These are phyloP conservation scores for Drosophila ohnishii DNA, from an alignment of 1,140 invertebrate species.

Conservation along the genomic window DNA sequence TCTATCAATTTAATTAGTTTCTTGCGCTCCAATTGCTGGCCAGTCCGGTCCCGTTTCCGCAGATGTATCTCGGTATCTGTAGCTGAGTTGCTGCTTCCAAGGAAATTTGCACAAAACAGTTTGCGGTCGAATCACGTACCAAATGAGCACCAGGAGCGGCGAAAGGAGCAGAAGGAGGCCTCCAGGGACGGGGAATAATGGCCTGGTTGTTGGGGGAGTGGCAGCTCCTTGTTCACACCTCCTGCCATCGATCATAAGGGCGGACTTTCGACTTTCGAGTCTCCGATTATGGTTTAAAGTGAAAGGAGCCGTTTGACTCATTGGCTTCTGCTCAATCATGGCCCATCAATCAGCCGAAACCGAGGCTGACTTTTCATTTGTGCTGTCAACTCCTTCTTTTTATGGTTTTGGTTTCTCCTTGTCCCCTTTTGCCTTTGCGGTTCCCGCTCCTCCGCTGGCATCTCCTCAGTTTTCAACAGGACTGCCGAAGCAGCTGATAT, in stretches of 20 bases:
- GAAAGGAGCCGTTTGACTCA: conserved; percentile 58
- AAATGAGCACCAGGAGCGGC: conserved; percentile 49
- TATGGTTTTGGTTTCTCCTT: conserved; percentile 5
- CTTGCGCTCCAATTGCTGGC: conserved; percentile 71
- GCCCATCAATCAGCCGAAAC: conserved; percentile 58
- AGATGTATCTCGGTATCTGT: conserved; percentile 13
- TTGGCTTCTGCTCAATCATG: conserved; percentile 74
- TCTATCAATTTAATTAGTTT: conserved; percentile 80
- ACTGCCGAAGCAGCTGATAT: conserved; percentile 65
- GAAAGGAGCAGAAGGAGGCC: conserved; percentile 11
- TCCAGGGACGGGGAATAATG: conserved; percentile 22
- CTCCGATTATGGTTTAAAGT: conserved; percentile 55
- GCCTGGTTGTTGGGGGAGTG: conserved; percentile 44
- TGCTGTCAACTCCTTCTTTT: conserved; percentile 72
- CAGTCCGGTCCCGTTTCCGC: conserved; percentile 13
- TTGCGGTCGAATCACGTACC: conserved; percentile 71
- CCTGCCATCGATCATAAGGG: conserved; percentile 68
- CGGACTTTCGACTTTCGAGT: conserved; percentile 54
- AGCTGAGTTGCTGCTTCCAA: conserved; percentile 18
- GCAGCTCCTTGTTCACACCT: conserved; percentile 73
- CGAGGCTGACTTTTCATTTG: conserved; percentile 65
- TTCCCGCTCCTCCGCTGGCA: conserved; percentile 44
- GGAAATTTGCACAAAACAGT: conserved; percentile 54
- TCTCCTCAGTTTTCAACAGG: conserved; percentile 63
- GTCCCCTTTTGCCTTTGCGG: conserved; percentile 57